Percentiles rank a stretch among this genome's conserved stretches.
These are phyloP conservation scores for Craterocephalus amniculus DNA, from an alignment of 2,797 vertebrate genomes.

Conservation along the genomic window DNA sequence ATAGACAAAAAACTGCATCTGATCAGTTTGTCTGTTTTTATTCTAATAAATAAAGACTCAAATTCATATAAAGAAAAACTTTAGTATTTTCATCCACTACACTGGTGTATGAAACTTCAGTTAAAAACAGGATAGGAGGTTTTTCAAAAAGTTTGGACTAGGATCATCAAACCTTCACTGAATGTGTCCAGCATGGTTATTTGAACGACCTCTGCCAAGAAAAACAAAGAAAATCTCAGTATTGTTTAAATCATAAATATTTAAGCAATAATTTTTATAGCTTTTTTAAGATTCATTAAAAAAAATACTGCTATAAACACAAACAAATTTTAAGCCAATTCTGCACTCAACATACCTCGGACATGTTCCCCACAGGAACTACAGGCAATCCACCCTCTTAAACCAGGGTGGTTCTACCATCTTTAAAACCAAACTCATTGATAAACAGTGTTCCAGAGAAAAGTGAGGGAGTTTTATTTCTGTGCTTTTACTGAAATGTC, in stretches of 20 bases:
- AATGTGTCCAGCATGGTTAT: neutral
- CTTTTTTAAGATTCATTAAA: too few species aligned
- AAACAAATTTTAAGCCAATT: neutral
- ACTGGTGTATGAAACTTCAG: too few species aligned
- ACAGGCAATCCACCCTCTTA: slow-evolving; percentile 20
- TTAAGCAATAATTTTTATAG: too few species aligned
- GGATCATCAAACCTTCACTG: neutral
- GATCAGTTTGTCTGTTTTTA: too few species aligned
- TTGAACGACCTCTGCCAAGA: neutral
- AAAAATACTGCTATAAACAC: too few species aligned
- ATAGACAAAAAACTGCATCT: too few species aligned
- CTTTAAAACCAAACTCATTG: slow-evolving; percentile 37
- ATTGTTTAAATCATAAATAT: neutral
- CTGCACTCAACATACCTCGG: neutral
- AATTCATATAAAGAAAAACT: too few species aligned
- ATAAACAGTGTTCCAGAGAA: slow-evolving; percentile 37
- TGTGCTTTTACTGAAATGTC: slow-evolving; percentile 86
- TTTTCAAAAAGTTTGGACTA: neutral
- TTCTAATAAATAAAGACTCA: too few species aligned
- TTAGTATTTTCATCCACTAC: too few species aligned
- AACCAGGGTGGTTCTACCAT: slow-evolving; percentile 25
- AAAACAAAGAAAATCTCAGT: too few species aligned
- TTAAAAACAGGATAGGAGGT: neutral
- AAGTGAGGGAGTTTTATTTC: slow-evolving; percentile 46
- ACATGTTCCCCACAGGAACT: slow-evolving; percentile 22